Conservation (phyloP, 53 echinoderm and acorn worm species). For the Paracentrotus lividus region DNA sequence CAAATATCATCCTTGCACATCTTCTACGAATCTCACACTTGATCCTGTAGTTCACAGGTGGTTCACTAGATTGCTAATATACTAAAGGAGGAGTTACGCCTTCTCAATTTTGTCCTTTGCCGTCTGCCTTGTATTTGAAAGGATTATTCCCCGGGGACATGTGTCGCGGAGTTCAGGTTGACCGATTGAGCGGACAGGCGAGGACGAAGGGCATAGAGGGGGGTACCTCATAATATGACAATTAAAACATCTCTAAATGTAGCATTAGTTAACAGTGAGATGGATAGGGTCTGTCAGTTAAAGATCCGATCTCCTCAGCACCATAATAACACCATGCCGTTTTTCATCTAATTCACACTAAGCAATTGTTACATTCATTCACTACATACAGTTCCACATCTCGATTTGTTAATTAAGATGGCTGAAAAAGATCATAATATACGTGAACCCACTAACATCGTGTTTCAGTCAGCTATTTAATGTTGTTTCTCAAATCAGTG, state of each 20-base stretch:
- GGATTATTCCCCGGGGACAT: constrained; percentile 2
- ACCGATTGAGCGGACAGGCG: constrained; percentile 26
- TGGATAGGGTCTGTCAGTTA: background rate
- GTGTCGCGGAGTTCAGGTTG: background rate
- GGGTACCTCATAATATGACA: constrained; percentile 26
- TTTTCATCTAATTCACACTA: constrained; percentile 5
- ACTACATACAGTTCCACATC: background rate
- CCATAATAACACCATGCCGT: background rate
- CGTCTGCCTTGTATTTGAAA: background rate
- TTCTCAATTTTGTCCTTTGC: constrained; percentile 1
- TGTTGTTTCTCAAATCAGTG: background rate
- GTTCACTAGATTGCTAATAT: constrained; percentile 46
- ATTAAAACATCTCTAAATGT: constrained; percentile 17
- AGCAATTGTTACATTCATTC: background rate
- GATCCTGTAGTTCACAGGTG: constrained; percentile 23
- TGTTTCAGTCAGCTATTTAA: background rate
- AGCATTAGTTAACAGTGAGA: background rate
- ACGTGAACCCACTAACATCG: too few relatives aligned
- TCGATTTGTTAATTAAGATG: background rate
- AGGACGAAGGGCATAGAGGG: constrained; percentile 13
- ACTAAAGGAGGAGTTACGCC: constrained; percentile 26
- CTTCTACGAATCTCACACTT: background rate
- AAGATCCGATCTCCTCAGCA: too few relatives aligned
- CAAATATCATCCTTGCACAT: constrained; percentile 38
- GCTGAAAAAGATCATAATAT: background rate